Percentiles rank a stretch among this genome's conserved stretches.
phyloP scores from a whole-genome alignment of 2,113 vertebrate species.

The Mohoua ochrocephala region DNA sequence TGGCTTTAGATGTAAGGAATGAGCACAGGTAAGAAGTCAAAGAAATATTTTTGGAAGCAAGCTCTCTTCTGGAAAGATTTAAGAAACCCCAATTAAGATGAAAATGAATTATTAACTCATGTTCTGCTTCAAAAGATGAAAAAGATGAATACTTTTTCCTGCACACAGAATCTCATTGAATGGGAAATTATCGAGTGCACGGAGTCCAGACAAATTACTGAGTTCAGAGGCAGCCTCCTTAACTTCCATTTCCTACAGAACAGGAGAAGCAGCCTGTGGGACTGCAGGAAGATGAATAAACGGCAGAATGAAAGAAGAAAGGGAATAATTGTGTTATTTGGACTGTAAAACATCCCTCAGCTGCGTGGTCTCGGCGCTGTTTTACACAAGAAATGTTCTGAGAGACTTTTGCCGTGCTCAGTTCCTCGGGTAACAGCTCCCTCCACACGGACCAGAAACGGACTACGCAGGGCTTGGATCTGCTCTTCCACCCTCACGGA shows the following conservation, averaged over 20 bases:
- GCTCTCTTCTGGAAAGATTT: not conserved
- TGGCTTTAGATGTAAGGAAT: not conserved
- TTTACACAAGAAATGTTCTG: not conserved
- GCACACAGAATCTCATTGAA: not conserved
- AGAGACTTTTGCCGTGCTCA: not conserved
- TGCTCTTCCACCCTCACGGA: not conserved
- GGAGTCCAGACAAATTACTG: not conserved
- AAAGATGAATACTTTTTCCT: not conserved
- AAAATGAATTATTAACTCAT: not conserved
- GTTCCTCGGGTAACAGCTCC: not conserved
- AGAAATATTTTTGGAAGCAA: slow-evolving; percentile 30
- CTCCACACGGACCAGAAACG: not conserved
- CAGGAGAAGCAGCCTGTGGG: not conserved
- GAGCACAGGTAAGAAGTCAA: slow-evolving; percentile 2
- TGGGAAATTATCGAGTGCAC: not conserved
- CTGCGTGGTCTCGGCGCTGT: not conserved
- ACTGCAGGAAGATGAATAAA: not conserved
- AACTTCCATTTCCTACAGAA: not conserved
- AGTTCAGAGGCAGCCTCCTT: not conserved
- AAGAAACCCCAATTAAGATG: not conserved
- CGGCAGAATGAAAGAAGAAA: not conserved
- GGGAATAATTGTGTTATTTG: not conserved
- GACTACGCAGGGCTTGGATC: not conserved
- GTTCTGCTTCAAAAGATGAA: not conserved
- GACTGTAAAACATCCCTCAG: not conserved